These are phyloP conservation scores for Hyla sarda DNA, from an alignment of 2,113 vertebrate species.

Conservation along the genomic window DNA sequence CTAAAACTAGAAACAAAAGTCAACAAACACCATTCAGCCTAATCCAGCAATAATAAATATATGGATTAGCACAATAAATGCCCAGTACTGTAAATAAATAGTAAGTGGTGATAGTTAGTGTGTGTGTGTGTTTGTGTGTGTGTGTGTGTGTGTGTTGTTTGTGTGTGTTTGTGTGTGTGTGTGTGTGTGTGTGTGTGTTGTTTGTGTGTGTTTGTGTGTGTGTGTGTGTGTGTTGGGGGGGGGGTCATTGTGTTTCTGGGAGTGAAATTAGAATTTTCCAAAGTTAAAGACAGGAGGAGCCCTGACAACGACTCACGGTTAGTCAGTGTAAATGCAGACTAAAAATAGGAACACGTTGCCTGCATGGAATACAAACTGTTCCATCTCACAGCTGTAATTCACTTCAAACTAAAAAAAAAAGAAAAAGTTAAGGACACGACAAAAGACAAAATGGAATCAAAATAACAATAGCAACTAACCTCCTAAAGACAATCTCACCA, in stretches of 20 bases:
- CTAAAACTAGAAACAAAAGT: background rate
- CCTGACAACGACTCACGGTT: conserved; percentile 47
- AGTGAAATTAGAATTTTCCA: conserved; percentile 45
- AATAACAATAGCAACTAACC: conserved; percentile 5
- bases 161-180: no score
- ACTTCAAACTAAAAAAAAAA: conserved; percentile 43
- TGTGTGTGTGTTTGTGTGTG: background rate
- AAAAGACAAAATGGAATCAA: conserved; percentile 55
- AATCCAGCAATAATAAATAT: background rate
- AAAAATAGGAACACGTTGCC: conserved; percentile 57
- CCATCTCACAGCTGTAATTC: conserved; percentile 50
- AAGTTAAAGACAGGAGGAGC: conserved; percentile 60
- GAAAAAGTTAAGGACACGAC: conserved; percentile 43
- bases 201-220: no score
- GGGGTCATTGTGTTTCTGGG: no score
- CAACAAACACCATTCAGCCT: background rate
- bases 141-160: no score
- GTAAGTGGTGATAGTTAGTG: background rate
- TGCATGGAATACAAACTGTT: conserved; percentile 50
- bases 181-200: no score
- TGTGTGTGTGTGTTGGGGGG: no score
- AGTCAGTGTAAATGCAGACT: conserved; percentile 42
- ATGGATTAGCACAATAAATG: no score
- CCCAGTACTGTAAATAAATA: no score
- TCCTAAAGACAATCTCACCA: conserved; percentile 11